These are phyloP conservation scores for Bombus pyrosoma DNA, from an alignment of 1,140 invertebrate genomes.

Conservation along the genomic window DNA sequence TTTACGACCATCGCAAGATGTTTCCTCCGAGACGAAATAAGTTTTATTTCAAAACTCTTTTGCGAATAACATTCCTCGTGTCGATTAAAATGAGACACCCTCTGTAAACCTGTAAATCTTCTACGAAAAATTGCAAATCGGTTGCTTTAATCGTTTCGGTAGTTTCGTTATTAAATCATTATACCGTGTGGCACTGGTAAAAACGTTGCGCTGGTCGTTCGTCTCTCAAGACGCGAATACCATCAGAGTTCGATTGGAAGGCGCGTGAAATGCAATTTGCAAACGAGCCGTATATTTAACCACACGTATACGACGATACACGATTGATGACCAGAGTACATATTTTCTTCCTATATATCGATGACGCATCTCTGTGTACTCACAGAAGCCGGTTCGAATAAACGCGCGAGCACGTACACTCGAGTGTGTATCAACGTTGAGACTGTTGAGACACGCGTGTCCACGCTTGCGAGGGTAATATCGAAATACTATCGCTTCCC, in stretches of 20 bases:
- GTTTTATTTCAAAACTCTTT: no score
- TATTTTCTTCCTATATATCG: not conserved
- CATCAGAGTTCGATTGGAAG: not conserved
- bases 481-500: conserved; percentile 57
- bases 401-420: no score
- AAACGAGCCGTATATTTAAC: not conserved
- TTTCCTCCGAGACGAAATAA: no score
- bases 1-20: no score
- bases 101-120: no score
- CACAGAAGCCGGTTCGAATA: conserved; percentile 19
- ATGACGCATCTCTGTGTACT: conserved; percentile 19
- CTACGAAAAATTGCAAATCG: no score
- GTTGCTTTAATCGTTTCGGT: no score
- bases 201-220: not conserved
- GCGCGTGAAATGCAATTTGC: conserved; percentile 8
- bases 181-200: no score
- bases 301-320: not conserved
- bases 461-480: conserved; percentile 42
- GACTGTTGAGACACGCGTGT: conserved; percentile 18
- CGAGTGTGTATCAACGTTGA: not conserved
- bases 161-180: no score
- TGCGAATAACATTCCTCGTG: no score
- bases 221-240: not conserved
- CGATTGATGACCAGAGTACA: not conserved
- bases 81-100: no score